These are phyloP conservation scores for Lumbricus terrestris DNA, from an alignment of 2,888 invertebrate genomes.

Conservation along the genomic window DNA sequence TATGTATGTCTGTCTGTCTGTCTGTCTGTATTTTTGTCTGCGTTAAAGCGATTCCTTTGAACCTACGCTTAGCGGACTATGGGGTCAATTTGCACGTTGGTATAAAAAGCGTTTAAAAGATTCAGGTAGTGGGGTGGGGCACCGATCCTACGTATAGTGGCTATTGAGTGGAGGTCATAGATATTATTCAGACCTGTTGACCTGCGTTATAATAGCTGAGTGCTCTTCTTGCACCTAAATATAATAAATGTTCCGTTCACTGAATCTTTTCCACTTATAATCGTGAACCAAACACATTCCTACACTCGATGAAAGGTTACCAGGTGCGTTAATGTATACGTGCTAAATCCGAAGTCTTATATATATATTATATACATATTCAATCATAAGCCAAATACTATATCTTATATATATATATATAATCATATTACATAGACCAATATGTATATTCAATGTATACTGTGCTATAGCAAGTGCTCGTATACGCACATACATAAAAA, in stretches of 20 bases:
- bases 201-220: no score
- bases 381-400: no score
- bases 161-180: background rate
- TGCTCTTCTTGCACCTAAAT: background rate
- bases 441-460: no score
- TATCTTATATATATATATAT: no score
- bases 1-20: background rate
- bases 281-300: background rate
- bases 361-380: no score
- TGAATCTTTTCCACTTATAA: background rate
- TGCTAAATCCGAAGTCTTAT: no score
- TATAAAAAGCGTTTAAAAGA: background rate
- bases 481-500: no score
- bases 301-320: background rate
- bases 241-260: background rate
- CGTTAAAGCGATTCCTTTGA: background rate
- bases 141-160: background rate
- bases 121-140: no score
- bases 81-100: background rate
- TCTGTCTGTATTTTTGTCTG: background rate
- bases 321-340: background rate
- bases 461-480: no score
- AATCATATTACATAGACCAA: no score
- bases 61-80: background rate
- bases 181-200: background rate